Base-by-base conservation (phyloP, 2,113 vertebrate species). In the Anarrhichthys ocellatus region DNA sequence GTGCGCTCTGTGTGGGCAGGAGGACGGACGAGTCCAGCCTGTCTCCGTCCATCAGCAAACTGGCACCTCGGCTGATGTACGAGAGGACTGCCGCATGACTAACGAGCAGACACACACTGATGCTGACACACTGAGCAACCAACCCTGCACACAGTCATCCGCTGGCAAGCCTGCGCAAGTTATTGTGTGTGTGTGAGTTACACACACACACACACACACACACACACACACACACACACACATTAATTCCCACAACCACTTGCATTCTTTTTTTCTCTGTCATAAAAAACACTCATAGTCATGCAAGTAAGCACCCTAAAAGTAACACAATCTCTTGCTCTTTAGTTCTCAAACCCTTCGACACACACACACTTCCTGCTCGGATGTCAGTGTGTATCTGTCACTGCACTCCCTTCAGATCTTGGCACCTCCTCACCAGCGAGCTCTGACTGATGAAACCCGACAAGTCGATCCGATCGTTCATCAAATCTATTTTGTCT, bases 11-110 rank as follows among this genome's bases (percentile, higher is more conserved):
- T 91, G 91, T 92, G 90, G 84, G 89, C 76, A 87, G 90, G 18
- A 56, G 68, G 65, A 82, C 81, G 9, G 70, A 70, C 44, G 22
- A 81, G 80, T 76, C 80, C 62, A 69, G 88, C 83, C 82, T 38
- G 87, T 87, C 84, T 87, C 76, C 74, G 84, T 89, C 89, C 85
- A 89, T 93, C 89, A 93, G 83, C 32, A 32, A 32, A 32, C 48
- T 15, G 84, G 81, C 89, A 91, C 82, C 80, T 81, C 73, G 6
- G 1, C 80, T 85, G 89, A 88, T 84, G 87, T 58, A 85, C 27
- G 9, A 80, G 75, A 82, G 81, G 56, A 40, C 80, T 69, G 81
- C 75, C 67, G 36, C 78, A 83, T 92, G 89, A 91, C 85, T 88
- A 88, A 91, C 20, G 17, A 81, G 67, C 34, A 85, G 40, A 66